A percentile compares a stretch with the other conserved stretches of the same genome.
These are phyloP conservation scores for Idaea aversata DNA, from an alignment of 2,888 invertebrate genomes.

Conservation along the genomic window DNA sequence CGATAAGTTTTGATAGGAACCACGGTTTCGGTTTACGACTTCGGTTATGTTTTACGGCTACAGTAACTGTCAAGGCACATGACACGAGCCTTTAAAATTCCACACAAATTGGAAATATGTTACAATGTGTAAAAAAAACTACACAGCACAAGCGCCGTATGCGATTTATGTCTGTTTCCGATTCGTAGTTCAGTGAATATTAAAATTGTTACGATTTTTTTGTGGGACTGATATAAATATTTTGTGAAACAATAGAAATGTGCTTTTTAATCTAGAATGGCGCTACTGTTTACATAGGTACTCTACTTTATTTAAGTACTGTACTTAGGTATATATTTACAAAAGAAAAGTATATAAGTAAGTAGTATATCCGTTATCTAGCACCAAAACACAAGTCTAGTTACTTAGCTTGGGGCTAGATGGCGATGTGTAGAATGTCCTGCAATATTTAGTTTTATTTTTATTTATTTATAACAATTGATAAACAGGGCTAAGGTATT, in stretches of 20 bases:
- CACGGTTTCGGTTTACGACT: conserved; percentile 36
- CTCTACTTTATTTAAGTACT: too few species aligned
- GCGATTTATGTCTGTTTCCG: background rate
- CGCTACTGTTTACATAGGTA: too few species aligned
- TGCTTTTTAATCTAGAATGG: background rate
- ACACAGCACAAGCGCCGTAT: background rate
- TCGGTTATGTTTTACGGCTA: conserved; percentile 22
- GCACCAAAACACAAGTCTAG: too few species aligned
- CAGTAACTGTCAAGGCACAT: conserved; percentile 25
- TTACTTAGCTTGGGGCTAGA: too few species aligned
- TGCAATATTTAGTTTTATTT: too few species aligned
- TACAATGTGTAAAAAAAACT: background rate
- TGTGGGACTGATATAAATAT: background rate
- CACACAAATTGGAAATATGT: conserved; percentile 7
- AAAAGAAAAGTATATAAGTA: too few species aligned
- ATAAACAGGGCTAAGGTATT: too few species aligned
- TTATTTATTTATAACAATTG: too few species aligned
- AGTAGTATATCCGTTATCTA: too few species aligned
- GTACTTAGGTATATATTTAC: too few species aligned
- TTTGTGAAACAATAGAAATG: background rate
- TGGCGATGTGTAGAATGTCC: too few species aligned
- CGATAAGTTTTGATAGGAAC: conserved; percentile 43
- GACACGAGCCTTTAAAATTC: conserved; percentile 18
- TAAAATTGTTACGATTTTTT: background rate
- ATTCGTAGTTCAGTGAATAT: background rate